phyloP scores from a whole-genome alignment of 2,888 invertebrate species.

The Cartodere bifasciata region DNA sequence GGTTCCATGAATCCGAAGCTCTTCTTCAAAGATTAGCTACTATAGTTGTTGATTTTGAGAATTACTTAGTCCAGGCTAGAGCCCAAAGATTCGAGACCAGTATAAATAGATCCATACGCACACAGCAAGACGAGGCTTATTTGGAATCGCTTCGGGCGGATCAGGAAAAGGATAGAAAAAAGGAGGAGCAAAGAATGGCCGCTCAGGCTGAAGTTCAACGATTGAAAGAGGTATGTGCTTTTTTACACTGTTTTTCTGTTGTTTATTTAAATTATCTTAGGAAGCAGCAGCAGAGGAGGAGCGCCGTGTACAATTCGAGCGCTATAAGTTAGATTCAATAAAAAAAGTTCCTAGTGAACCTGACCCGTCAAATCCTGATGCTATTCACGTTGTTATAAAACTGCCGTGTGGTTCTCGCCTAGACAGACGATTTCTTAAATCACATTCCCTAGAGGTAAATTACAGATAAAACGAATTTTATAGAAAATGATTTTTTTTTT shows the following conservation, averaged over 20 bases:
- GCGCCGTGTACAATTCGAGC: conserved; percentile 42
- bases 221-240: conserved; percentile 26
- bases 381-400: conserved; percentile 79
- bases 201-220: conserved; percentile 35
- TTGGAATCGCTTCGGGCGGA: conserved; percentile 82
- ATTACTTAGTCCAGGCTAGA: conserved; percentile 73
- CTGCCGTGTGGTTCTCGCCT: conserved; percentile 81
- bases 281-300: conserved; percentile 37
- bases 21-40: conserved; percentile 59
- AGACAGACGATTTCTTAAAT: conserved; percentile 71
- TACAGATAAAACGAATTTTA: not conserved
- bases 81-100: conserved; percentile 76
- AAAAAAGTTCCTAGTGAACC: conserved; percentile 66
- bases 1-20: conserved; percentile 59
- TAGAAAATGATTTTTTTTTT: conserved; percentile 11
- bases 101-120: conserved; percentile 73
- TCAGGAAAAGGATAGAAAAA: conserved; percentile 81
- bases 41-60: conserved; percentile 76
- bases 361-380: conserved; percentile 48
- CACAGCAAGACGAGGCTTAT: conserved; percentile 90
- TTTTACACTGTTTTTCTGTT: not conserved
- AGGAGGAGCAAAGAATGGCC: conserved; percentile 43
- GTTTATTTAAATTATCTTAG: conserved; percentile 17
- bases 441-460: conserved; percentile 69
- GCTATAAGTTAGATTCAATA: conserved; percentile 53